Evolutionary conservation across 2,113 vertebrate genomes (phyloP).

Genomic region (Neoarius graeffei): DNA sequence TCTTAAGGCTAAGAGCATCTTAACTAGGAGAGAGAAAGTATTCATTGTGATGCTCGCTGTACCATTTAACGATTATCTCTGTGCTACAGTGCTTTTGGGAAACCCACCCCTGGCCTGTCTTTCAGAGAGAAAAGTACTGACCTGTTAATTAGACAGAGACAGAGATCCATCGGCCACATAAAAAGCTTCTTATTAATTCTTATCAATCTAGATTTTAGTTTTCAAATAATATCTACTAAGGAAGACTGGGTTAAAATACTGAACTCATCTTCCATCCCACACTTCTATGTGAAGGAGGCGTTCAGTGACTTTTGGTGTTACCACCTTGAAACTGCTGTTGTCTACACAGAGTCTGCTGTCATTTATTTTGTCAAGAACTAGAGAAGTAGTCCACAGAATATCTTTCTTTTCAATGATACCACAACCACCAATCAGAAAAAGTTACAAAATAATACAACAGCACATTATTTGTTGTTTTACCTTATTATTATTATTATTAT

Average conservation of each 20-base stretch:
- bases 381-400: not conserved
- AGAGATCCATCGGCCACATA: not conserved
- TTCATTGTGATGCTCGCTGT: too few relatives aligned
- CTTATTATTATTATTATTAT: too few relatives aligned
- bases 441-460: too few relatives aligned
- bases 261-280: not conserved
- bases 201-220: not conserved
- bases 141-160: not conserved
- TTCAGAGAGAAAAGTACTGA: not conserved
- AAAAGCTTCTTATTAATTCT: not conserved
- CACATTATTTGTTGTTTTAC: too few relatives aligned
- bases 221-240: not conserved
- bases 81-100: too few relatives aligned
- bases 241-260: not conserved
- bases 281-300: not conserved
- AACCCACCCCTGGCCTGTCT: not conserved
- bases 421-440: too few relatives aligned
- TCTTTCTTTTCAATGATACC: not conserved
- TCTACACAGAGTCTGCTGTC: not conserved
- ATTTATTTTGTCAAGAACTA: not conserved
- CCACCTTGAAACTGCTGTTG: not conserved
- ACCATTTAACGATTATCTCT: too few relatives aligned
- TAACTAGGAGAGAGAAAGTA: too few relatives aligned
- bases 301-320: not conserved
- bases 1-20: too few relatives aligned